These are phyloP conservation scores for Acanthornis magna DNA, from an alignment of 2,797 vertebrate genomes.

Conservation along the genomic window DNA sequence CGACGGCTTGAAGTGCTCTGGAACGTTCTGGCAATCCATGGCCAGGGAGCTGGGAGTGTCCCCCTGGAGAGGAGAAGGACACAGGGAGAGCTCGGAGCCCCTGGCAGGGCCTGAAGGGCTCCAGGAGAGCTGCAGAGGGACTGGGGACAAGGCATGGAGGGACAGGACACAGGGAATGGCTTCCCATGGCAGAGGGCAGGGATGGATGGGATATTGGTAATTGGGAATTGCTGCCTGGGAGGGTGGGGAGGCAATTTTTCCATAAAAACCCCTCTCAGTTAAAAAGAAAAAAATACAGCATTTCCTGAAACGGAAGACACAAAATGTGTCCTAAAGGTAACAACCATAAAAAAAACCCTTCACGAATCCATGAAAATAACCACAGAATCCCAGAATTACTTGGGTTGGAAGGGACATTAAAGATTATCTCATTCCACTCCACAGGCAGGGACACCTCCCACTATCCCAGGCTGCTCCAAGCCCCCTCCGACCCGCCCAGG, in stretches of 20 bases:
- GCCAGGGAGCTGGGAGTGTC: neutral
- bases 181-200: neutral
- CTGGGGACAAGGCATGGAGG: neutral
- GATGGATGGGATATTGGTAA: accelerated
- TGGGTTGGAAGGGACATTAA: neutral
- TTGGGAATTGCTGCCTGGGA: neutral
- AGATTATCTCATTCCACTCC: neutral
- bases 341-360: neutral
- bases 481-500: neutral
- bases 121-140: neutral
- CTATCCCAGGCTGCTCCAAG: neutral
- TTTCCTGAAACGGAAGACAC: neutral
- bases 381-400: neutral
- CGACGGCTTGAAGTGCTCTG: neutral
- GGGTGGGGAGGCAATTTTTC: neutral
- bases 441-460: neutral
- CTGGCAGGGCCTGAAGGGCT: neutral
- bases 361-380: neutral
- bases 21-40: neutral
- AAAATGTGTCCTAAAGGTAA: neutral
- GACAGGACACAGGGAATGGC: neutral
- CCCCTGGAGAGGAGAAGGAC: neutral
- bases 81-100: neutral
- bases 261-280: accelerated
- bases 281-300: neutral